A percentile compares a stretch with the other conserved stretches of the same genome.
Evolutionary conservation across 2,888 invertebrate genomes (phyloP).

Genomic region (Halictus ligatus): DNA sequence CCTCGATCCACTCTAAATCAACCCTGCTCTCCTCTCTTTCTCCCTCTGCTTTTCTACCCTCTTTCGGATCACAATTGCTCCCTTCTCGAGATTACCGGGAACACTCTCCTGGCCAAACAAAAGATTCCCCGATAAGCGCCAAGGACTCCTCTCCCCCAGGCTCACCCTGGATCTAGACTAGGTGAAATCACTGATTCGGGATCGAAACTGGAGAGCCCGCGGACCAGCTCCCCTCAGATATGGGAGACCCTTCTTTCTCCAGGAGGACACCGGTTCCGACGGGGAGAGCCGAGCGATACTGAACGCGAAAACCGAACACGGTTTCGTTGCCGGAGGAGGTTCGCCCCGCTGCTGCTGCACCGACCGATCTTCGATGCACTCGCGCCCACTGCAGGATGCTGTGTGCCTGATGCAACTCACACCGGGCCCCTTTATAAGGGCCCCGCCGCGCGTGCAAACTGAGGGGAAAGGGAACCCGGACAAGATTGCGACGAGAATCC

Average conservation of each 20-base stretch:
- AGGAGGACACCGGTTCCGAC: neutral
- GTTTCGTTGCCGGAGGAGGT: neutral
- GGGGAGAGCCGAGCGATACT: neutral
- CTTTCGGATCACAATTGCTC: neutral
- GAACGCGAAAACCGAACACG: neutral
- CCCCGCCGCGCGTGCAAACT: neutral
- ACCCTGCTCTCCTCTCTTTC: neutral
- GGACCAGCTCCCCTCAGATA: neutral
- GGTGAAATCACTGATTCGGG: neutral
- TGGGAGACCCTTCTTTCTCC: neutral
- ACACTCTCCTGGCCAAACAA: neutral
- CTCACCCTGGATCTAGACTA: neutral
- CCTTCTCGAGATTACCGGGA: conserved; percentile 13
- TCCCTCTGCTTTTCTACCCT: neutral
- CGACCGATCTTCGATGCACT: conserved; percentile 62
- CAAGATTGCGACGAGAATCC: neutral
- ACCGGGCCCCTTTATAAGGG: conserved; percentile 66
- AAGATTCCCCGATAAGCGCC: neutral
- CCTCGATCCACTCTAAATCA: neutral
- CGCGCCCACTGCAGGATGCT: conserved; percentile 75
- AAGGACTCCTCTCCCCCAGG: neutral
- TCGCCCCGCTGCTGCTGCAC: neutral
- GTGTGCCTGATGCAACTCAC: conserved; percentile 67
- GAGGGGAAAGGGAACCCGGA: neutral
- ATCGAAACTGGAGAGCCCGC: neutral